Evolutionary conservation across 37 sponge, comb jelly and placozoan species (phyloP).

Genomic region (Cladorhizidae sp.): DNA sequence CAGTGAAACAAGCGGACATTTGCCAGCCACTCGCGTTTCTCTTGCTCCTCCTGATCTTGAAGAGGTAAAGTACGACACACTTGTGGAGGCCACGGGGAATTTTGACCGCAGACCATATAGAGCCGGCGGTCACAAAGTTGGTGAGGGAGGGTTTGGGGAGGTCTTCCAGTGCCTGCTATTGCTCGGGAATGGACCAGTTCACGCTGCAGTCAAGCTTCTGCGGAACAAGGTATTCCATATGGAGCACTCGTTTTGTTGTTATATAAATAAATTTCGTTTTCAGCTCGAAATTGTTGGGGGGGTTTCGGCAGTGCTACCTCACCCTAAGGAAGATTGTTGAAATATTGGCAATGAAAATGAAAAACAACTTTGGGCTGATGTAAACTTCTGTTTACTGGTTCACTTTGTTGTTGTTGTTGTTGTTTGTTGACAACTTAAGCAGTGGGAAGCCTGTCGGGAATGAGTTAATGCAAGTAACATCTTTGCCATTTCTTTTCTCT

Average conservation of each 20-base stretch:
- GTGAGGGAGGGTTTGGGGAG: slow-evolving; percentile 93
- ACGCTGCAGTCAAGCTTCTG: slow-evolving; percentile 85
- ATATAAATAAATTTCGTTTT: too few species aligned
- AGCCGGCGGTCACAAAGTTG: slow-evolving; percentile 77
- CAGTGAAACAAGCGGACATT: not conserved
- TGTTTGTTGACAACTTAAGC: too few species aligned
- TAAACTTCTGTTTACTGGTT: too few species aligned
- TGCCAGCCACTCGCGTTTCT: not conserved
- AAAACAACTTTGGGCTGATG: too few species aligned
- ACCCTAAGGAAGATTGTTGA: too few species aligned
- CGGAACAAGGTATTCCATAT: slow-evolving; percentile 21
- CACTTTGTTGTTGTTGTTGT: too few species aligned
- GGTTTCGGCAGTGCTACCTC: too few species aligned
- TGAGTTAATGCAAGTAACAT: too few species aligned
- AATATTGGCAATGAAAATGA: too few species aligned
- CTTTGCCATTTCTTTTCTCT: slow-evolving; percentile 4
- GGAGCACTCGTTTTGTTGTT: too few species aligned
- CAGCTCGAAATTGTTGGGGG: too few species aligned
- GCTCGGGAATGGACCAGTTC: slow-evolving; percentile 2
- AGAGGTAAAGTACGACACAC: slow-evolving; percentile 21
- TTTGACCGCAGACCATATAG: slow-evolving; percentile 49
- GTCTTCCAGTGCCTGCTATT: slow-evolving; percentile 70
- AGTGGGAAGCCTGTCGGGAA: too few species aligned
- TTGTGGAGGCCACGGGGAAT: slow-evolving; percentile 57
- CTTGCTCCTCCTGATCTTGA: not conserved